phyloP scores from a whole-genome alignment of 2,888 invertebrate species.

The Agrochola lota region DNA sequence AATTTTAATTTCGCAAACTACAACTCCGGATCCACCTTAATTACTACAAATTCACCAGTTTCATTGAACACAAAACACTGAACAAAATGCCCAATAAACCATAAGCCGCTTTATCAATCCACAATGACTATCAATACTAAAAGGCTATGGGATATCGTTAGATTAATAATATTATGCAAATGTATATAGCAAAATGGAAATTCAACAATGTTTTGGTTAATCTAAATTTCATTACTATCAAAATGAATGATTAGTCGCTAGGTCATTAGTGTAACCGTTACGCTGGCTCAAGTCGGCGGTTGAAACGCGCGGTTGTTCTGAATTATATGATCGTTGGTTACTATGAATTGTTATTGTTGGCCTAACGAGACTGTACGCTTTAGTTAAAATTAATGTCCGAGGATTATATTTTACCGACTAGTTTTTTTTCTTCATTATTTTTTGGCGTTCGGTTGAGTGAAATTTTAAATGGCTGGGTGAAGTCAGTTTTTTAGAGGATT shows the following conservation, averaged over 20 bases:
- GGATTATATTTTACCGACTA: slow-evolving; percentile 12
- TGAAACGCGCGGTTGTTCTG: slow-evolving; percentile 21
- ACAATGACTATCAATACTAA: slow-evolving; percentile 27
- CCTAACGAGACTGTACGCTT: slow-evolving; percentile 26
- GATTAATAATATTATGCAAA: slow-evolving; percentile 33
- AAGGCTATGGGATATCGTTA: slow-evolving; percentile 12
- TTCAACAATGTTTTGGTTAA: slow-evolving; percentile 60
- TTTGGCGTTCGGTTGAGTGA: neutral
- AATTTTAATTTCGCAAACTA: no score
- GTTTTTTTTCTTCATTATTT: slow-evolving; percentile 7
- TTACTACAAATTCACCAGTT: neutral
- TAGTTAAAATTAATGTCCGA: slow-evolving; percentile 36
- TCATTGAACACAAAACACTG: slow-evolving; percentile 15
- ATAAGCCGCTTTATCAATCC: slow-evolving; percentile 28
- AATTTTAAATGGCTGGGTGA: neutral
- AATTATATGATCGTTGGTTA: slow-evolving; percentile 48
- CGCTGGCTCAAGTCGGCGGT: slow-evolving; percentile 32
- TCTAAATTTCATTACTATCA: slow-evolving; percentile 64
- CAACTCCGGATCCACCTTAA: no score
- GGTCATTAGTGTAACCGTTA: slow-evolving; percentile 62
- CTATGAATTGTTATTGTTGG: slow-evolving; percentile 46
- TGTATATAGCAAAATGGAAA: slow-evolving; percentile 48
- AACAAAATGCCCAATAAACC: slow-evolving; percentile 9
- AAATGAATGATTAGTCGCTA: slow-evolving; percentile 60
- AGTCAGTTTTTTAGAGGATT: neutral